Conservation (phyloP, 2,113 vertebrate species). For the Patagioenas fasciata region DNA sequence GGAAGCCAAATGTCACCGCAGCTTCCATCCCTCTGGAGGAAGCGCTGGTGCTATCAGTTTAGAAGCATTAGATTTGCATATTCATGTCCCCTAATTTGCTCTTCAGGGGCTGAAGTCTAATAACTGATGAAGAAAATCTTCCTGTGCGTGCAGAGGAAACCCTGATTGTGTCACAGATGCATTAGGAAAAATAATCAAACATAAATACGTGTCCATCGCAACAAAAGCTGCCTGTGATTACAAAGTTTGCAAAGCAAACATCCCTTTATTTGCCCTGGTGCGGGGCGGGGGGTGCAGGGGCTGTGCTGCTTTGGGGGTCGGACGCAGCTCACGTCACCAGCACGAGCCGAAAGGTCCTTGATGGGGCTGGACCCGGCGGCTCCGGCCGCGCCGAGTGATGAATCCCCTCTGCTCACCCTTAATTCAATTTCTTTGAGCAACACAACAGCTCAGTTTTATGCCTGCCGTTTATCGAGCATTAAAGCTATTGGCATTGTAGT, state of each 20-base stretch:
- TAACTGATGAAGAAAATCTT: constrained; percentile 30
- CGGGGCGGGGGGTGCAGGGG: neutral
- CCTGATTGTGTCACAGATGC: neutral
- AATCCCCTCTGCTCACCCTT: constrained; percentile 41
- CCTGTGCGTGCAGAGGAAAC: neutral
- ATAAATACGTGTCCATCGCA: neutral
- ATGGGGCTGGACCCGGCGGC: neutral
- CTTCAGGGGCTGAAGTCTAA: constrained; percentile 16
- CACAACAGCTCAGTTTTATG: constrained; percentile 43
- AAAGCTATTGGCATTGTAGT: neutral
- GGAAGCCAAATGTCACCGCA: constrained; percentile 37
- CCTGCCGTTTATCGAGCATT: constrained; percentile 42
- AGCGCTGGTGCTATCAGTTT: neutral
- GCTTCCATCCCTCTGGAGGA: neutral
- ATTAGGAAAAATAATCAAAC: neutral
- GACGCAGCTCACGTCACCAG: no score
- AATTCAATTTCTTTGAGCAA: constrained; percentile 52
- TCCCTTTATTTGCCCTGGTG: no score
- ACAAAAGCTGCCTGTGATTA: accelerated
- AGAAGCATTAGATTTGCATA: constrained; percentile 42
- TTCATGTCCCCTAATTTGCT: constrained; percentile 56
- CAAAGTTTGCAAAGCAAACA: neutral
- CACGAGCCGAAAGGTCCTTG: neutral
- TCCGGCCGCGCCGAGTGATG: neutral
- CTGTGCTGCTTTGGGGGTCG: neutral